Percentiles rank a stretch among this genome's conserved stretches.
phyloP scores from a whole-genome alignment of 2,888 invertebrate genomes.

The Dryobotodes eremita region DNA sequence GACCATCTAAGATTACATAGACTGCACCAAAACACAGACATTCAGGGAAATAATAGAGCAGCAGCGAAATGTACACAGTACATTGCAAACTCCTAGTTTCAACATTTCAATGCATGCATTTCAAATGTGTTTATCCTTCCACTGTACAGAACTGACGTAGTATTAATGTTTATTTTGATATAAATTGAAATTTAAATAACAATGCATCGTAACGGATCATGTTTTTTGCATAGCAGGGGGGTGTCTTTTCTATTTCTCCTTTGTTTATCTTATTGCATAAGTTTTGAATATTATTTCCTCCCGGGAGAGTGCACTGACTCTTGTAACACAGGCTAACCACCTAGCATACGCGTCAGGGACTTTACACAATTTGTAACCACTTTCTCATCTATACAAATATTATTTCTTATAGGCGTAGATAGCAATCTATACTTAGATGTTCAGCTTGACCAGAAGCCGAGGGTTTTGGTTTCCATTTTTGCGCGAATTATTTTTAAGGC shows the following conservation, averaged over 20 bases:
- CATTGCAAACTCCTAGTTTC: constrained; percentile 43
- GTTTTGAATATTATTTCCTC: neutral
- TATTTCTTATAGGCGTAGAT: neutral
- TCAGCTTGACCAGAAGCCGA: neutral
- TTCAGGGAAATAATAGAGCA: constrained; percentile 43
- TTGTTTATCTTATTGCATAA: neutral
- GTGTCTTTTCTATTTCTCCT: neutral
- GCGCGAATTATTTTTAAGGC: neutral
- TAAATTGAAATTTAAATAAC: constrained; percentile 25
- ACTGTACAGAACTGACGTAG: constrained; percentile 21
- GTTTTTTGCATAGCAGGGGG: neutral
- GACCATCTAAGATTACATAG: constrained; percentile 28
- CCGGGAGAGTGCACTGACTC: neutral
- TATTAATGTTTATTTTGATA: constrained; percentile 22
- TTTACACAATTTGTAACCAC: neutral
- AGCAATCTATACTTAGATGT: neutral
- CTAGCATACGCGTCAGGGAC: neutral
- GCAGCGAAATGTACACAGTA: constrained; percentile 41
- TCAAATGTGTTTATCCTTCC: constrained; percentile 38
- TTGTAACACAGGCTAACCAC: neutral
- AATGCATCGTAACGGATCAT: constrained; percentile 5
- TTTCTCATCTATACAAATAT: neutral
- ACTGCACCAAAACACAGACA: constrained; percentile 34
- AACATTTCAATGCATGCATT: constrained; percentile 59
- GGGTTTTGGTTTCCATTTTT: neutral